Base-by-base conservation (phyloP, 2,113 vertebrate genomes). In the Caranx melampygus region DNA sequence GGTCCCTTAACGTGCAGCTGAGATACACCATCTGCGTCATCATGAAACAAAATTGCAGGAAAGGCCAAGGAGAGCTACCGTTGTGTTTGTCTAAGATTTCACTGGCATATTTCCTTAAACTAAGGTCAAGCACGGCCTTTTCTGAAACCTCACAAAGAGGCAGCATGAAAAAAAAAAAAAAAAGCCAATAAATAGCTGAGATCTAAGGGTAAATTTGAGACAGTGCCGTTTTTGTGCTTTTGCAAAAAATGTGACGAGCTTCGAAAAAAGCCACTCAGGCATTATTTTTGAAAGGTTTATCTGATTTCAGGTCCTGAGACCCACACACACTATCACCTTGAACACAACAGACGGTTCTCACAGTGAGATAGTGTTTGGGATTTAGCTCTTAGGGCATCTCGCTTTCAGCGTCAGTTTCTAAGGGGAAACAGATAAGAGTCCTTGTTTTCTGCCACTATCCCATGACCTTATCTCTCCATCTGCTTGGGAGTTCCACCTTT, bases 241-340 rank as follows among this genome's bases (percentile, higher is more conserved):
- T 66, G 40, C 26, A 1, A 15, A 75, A 87, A 79, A 74, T 78
- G 52, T 75, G 69, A 78, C 14, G 3, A 79, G 47, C 49, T 72
- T 66, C 12, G 12, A 37, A 47, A 57, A 75, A 78, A 42, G 37
- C 42, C 42, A 47, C 60, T 64, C 4, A 0, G 4, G 26, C 5
- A 20, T 75, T 81, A 80, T 85, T 82, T 88, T 87, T 76, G 45
- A 78, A 79, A 59, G 55, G 1, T 74, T 82, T 69, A 88, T 91
- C 86, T 77, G 83, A 89, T 89, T 68, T 34, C 52, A 78, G 75
- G 71, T 91, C 86, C 86, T 79, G 76, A 87, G 88, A 88, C 68
- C 52, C 58, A 61, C 80, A 74, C 80, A 74, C 70, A 78, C 18
- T 62, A 73, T 80, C 57, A 85, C 75, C 75, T 87, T 57, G 26